phyloP scores from a whole-genome alignment of 2,888 invertebrate genomes.

The Hydroisotoma schaefferi region DNA sequence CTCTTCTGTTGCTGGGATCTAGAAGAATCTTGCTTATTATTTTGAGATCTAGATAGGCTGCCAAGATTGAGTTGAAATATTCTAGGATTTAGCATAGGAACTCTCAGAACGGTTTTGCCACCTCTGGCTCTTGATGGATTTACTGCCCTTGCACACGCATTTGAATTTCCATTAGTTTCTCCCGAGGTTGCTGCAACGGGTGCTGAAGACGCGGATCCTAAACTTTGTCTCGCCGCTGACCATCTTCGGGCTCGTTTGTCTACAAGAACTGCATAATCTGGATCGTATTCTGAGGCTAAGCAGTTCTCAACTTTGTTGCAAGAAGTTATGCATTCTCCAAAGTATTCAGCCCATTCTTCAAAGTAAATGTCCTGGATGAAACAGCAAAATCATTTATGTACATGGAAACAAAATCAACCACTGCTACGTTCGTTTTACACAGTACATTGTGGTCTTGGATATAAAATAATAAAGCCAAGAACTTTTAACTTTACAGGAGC shows the following conservation, averaged over 20 bases:
- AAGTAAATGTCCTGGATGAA: slow-evolving; percentile 45
- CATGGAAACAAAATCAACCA: slow-evolving; percentile 75
- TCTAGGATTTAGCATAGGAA: slow-evolving; percentile 33
- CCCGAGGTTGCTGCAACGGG: not conserved
- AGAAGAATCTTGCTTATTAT: slow-evolving; percentile 10
- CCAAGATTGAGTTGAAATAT: slow-evolving; percentile 31
- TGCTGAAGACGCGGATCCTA: slow-evolving; percentile 7
- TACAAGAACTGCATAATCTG: slow-evolving; percentile 71
- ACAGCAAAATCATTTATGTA: slow-evolving; percentile 59
- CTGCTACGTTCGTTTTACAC: slow-evolving; percentile 62
- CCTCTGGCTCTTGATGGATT: not conserved
- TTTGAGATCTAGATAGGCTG: slow-evolving; percentile 25
- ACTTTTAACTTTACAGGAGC: no score
- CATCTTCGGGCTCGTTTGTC: slow-evolving; percentile 69
- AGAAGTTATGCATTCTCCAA: slow-evolving; percentile 70
- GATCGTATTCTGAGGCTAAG: slow-evolving; percentile 51
- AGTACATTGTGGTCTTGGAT: not conserved
- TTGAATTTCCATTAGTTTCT: not conserved
- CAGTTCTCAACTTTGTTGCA: slow-evolving; percentile 66
- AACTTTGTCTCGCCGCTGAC: slow-evolving; percentile 62
- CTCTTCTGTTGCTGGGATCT: not conserved
- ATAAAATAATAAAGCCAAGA: slow-evolving; percentile 1
- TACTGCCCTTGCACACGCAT: slow-evolving; percentile 2
- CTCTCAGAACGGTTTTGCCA: slow-evolving; percentile 16
- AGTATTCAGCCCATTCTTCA: slow-evolving; percentile 47